A percentile compares a stretch with the other conserved stretches of the same genome.
phyloP scores from a whole-genome alignment of 2,113 vertebrate species.

The Cavia aperea region DNA sequence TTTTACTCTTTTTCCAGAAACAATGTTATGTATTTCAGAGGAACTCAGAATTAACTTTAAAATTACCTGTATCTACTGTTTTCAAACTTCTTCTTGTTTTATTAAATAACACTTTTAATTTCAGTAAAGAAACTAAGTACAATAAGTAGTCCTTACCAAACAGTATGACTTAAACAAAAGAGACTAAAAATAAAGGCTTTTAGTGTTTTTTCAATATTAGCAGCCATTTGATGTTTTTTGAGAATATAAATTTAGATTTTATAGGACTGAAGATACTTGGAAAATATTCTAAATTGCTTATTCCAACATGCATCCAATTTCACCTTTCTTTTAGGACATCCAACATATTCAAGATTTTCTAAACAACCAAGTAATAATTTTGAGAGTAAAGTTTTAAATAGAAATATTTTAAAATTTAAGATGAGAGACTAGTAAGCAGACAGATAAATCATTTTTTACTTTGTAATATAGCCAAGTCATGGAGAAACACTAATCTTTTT shows the following conservation, averaged over 20 bases:
- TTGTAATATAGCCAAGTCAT: slow-evolving; percentile 38
- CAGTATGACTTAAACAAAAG: slow-evolving; percentile 34
- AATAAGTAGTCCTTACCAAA: slow-evolving; percentile 35
- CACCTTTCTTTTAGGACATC: slow-evolving; percentile 31
- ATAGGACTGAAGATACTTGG: slow-evolving; percentile 31
- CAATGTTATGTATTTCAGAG: background rate
- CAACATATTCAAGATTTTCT: slow-evolving; percentile 48
- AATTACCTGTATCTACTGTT: background rate
- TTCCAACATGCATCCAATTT: slow-evolving; percentile 23
- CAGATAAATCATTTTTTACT: slow-evolving; percentile 44
- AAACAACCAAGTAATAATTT: slow-evolving; percentile 56
- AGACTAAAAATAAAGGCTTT: slow-evolving; percentile 25
- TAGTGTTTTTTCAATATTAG: slow-evolving; percentile 29
- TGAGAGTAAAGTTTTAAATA: slow-evolving; percentile 43
- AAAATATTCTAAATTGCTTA: slow-evolving; percentile 33
- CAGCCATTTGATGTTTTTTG: slow-evolving; percentile 32
- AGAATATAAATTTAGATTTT: slow-evolving; percentile 57
- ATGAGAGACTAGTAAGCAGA: slow-evolving; percentile 39
- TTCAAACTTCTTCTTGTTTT: slow-evolving; percentile 15
- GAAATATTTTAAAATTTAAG: slow-evolving; percentile 29
- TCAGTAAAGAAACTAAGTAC: background rate
- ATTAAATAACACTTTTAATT: slow-evolving; percentile 14
- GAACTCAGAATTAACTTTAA: slow-evolving; percentile 12
- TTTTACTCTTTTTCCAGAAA: slow-evolving; percentile 14
- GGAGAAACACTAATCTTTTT: slow-evolving; percentile 41